Evolutionary conservation across 2,888 invertebrate genomes (phyloP).

Genomic region (Drosophila seclusa): DNA sequence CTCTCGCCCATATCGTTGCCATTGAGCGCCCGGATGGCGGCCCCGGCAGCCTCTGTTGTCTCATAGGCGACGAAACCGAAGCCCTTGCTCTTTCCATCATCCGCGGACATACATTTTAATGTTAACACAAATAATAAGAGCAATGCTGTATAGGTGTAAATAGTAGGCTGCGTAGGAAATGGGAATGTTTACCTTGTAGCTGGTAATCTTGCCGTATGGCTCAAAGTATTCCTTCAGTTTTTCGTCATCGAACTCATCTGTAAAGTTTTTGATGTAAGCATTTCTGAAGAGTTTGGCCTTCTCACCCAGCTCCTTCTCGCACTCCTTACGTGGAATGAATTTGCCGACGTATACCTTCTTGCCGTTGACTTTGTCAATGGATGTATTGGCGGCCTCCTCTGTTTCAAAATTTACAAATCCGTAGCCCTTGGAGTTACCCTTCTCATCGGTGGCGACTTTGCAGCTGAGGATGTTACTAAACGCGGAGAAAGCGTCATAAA

Average conservation of each 20-base stretch:
- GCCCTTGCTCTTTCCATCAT: constrained; percentile 97
- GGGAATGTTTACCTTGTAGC: constrained; percentile 89
- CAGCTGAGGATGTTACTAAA: constrained; percentile 99
- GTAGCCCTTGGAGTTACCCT: constrained; percentile 97
- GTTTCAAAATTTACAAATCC: constrained; percentile 99
- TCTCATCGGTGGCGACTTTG: constrained; percentile 98
- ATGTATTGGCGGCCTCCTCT: constrained; percentile 98
- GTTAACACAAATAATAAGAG: not conserved
- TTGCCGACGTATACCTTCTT: constrained; percentile 99
- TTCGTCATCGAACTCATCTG: constrained; percentile 96
- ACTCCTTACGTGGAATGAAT: constrained; percentile 98
- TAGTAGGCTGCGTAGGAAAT: not conserved
- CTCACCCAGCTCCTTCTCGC: constrained; percentile 98
- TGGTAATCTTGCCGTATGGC: constrained; percentile 95
- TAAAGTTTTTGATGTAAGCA: constrained; percentile 99
- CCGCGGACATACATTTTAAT: constrained; percentile 91
- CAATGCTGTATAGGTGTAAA: not conserved
- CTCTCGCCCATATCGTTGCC: constrained; percentile 94
- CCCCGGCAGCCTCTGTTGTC: constrained; percentile 97
- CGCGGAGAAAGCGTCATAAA: constrained; percentile 99
- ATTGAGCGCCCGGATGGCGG: constrained; percentile 96
- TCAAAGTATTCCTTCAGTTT: constrained; percentile 95
- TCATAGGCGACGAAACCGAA: constrained; percentile 99
- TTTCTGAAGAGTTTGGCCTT: constrained; percentile 95
- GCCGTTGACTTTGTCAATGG: constrained; percentile 98